Evolutionary conservation across 2,888 invertebrate genomes (phyloP), one percentile per base, ranked within the genome.

Genomic region (Limnephilus lunatus): DNA sequence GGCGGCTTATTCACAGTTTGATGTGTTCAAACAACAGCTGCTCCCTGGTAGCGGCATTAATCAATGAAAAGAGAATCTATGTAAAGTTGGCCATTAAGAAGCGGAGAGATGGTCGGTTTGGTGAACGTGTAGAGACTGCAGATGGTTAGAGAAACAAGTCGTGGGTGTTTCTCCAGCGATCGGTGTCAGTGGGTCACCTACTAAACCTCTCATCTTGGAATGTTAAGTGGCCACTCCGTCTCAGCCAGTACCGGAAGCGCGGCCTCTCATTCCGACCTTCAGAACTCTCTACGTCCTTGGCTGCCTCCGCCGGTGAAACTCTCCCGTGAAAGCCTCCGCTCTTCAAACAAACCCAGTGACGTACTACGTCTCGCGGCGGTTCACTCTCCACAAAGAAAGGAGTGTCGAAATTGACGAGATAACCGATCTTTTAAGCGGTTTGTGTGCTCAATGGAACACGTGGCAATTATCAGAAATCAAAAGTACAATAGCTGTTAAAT

Each of bases 171-270:
- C 85, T 85, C 85, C 30, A 31, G 82, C 31, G 53, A 95, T 94
- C 94, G 94, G 95, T 95, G 95, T 94, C 95, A 95, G 94, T 95
- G 93, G 95, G 95, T 95, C 95, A 95, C 95, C 95, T 94, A 95
- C 94, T 94, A 91, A 92, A 94, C 94, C 94, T 93, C 94, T 85
- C 85, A 25, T 81, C 32, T 89, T 80, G 90, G 91, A 92, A 90
- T 92, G 90, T 82, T 53, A 31, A 44, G 83, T 83, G 89, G 91
- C 88, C 35, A 32, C 88, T 87, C 91, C 53, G 85, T 81, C 31
- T 39, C 90, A 4, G 25, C 90, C 86, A 44, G 80, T 35, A 82
- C 44, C 90, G 82, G 90, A 80, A 91, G 90, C 89, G 85, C 81
- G 87, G 89, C 53, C 86, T 91, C 85, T 92, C 92, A 87, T 89